Conservation (phyloP, 2,888 invertebrate genomes). For the Lepidocyrtinus sp. region DNA sequence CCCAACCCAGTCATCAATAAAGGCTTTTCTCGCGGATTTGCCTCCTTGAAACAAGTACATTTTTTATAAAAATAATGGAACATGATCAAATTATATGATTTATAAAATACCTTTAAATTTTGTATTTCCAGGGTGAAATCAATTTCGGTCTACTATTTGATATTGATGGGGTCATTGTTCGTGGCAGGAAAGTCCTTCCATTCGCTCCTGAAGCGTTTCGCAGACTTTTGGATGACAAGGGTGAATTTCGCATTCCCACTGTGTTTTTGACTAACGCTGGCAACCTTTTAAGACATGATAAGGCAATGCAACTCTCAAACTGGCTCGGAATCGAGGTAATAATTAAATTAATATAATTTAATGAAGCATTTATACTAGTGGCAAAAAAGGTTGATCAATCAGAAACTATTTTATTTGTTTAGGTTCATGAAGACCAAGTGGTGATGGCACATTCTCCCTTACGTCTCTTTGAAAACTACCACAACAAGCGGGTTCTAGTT, state of each 20-base stretch:
- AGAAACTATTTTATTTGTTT: constrained; percentile 56
- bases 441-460: constrained; percentile 80
- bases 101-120: not conserved
- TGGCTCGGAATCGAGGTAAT: constrained; percentile 76
- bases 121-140: constrained; percentile 35
- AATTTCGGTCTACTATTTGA: constrained; percentile 79
- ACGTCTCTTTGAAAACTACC: constrained; percentile 77
- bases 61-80: not conserved
- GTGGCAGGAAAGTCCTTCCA: constrained; percentile 77
- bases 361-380: not conserved
- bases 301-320: constrained; percentile 77
- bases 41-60: constrained; percentile 49
- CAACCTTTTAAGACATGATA: constrained; percentile 76
- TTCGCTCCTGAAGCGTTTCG: constrained; percentile 77
- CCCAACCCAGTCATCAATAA: too few species aligned
- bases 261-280: constrained; percentile 81
- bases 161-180: constrained; percentile 80
- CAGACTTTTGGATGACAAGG: constrained; percentile 74
- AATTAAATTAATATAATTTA: not conserved
- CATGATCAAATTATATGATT: not conserved
- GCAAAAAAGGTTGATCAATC: too few species aligned
- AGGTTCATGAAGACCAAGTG: constrained; percentile 77
- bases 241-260: constrained; percentile 77
- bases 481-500: constrained; percentile 77
- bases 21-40: constrained; percentile 13